A percentile compares a stretch with the other conserved stretches of the same genome.
These are phyloP conservation scores for Spinus olivaceus DNA, from an alignment of 2,797 vertebrate genomes.

Conservation along the genomic window DNA sequence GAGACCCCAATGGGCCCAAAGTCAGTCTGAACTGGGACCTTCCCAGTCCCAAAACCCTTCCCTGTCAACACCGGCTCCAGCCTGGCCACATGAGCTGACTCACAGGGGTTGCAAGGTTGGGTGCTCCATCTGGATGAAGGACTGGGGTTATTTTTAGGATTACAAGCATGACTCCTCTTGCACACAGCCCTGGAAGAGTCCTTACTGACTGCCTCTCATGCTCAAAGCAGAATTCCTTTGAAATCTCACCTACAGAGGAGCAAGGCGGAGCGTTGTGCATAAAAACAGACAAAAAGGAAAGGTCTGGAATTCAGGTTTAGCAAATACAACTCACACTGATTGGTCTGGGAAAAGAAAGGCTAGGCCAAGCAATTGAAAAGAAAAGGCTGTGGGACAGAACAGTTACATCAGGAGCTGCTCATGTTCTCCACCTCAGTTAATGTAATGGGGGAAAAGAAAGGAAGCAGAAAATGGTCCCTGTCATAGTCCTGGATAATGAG, in stretches of 20 bases:
- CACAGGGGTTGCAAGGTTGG: fast-evolving
- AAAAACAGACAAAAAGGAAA: not conserved
- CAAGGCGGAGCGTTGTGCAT: not conserved
- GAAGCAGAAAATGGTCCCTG: not conserved
- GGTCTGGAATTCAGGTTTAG: not conserved
- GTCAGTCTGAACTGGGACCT: not conserved
- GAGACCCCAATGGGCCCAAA: fast-evolving
- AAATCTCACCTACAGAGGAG: not conserved
- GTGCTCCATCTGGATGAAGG: not conserved
- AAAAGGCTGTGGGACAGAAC: not conserved
- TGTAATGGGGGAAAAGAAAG: not conserved
- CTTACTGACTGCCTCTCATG: not conserved
- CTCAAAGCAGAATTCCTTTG: not conserved
- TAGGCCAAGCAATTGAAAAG: not conserved
- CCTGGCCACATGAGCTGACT: not conserved
- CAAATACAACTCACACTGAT: not conserved
- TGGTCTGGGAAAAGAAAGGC: not conserved
- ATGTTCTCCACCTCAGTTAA: not conserved
- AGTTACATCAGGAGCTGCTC: not conserved
- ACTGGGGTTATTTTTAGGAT: not conserved
- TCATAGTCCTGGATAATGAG: not conserved
- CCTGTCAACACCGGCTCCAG: not conserved
- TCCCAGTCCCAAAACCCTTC: not conserved
- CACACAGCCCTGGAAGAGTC: not conserved
- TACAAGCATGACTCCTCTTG: not conserved